A percentile compares a stretch with the other conserved stretches of the same genome.
These are phyloP conservation scores for Athene cunicularia DNA, from an alignment of 2,113 vertebrate genomes.

Conservation along the genomic window DNA sequence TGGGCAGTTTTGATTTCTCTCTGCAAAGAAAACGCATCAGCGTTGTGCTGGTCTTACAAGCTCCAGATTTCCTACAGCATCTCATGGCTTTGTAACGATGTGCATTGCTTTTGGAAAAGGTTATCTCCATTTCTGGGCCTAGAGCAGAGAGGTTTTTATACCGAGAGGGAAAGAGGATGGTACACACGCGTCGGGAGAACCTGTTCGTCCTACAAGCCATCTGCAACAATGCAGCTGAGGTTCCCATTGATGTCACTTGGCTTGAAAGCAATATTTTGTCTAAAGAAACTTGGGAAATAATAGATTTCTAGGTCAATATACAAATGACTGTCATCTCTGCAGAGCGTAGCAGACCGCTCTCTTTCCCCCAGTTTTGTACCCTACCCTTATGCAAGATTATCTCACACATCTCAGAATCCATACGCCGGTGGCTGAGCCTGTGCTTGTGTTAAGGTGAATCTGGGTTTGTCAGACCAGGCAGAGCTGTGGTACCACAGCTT, in stretches of 20 bases:
- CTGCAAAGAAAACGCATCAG: not conserved
- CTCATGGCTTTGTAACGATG: not conserved
- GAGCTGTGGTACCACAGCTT: not conserved
- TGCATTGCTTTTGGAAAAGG: not conserved
- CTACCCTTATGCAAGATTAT: not conserved
- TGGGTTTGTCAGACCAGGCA: not conserved
- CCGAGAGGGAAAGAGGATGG: not conserved
- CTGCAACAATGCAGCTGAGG: not conserved
- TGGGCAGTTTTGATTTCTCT: not conserved
- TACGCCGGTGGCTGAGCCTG: not conserved
- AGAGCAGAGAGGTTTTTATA: not conserved
- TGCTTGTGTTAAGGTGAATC: not conserved
- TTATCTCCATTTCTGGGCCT: not conserved
- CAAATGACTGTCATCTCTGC: not conserved
- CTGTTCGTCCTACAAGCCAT: not conserved
- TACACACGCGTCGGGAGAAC: not conserved
- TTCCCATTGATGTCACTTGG: not conserved
- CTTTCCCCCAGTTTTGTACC: accelerated
- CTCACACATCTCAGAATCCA: not conserved
- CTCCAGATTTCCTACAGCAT: not conserved
- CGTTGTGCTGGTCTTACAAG: not conserved
- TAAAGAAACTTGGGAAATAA: not conserved
- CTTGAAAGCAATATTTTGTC: not conserved
- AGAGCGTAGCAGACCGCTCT: not conserved
- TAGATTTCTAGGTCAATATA: not conserved